Evolutionary conservation across 2,113 vertebrate species (phyloP).

Genomic region (Machaerirhynchus nigripectus): DNA sequence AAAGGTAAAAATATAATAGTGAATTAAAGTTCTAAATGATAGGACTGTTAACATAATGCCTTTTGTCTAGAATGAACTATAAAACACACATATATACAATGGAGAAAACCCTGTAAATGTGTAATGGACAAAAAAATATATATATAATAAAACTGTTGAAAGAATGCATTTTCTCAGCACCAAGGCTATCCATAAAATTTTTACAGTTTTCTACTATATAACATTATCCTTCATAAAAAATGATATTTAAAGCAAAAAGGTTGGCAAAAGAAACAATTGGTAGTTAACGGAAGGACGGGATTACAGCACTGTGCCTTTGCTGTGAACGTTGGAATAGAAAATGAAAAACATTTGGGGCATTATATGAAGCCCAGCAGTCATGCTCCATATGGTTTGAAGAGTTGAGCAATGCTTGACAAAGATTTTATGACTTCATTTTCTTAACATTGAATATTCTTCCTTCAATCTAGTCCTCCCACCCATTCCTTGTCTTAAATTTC

Average conservation of each 20-base stretch:
- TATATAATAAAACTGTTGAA: conserved; percentile 69
- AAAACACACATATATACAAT: conserved; percentile 52
- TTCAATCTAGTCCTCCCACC: conserved; percentile 21
- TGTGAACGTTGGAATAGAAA: conserved; percentile 40
- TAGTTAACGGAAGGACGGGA: conserved; percentile 61
- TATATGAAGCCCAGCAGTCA: conserved; percentile 57
- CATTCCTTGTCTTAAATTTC: conserved; percentile 31
- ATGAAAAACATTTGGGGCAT: conserved; percentile 58
- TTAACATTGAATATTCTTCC: conserved; percentile 59
- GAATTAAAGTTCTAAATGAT: conserved; percentile 68
- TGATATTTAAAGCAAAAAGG: conserved; percentile 72
- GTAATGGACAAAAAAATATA: conserved; percentile 63
- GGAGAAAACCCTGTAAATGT: conserved; percentile 59
- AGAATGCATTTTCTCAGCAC: conserved; percentile 69
- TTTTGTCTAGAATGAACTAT: conserved; percentile 66
- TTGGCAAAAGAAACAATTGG: conserved; percentile 65
- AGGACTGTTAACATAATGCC: conserved; percentile 66
- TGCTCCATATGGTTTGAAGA: conserved; percentile 63
- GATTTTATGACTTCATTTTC: conserved; percentile 66
- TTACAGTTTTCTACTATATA: conserved; percentile 70
- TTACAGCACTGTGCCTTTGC: conserved; percentile 35
- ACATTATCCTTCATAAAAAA: conserved; percentile 74
- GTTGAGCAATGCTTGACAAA: conserved; percentile 58
- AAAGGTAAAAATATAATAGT: conserved; percentile 55
- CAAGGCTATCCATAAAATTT: conserved; percentile 68